Base-by-base conservation (phyloP, 92 coral and sea anemone species). In the Epizoanthus ramosus region DNA sequence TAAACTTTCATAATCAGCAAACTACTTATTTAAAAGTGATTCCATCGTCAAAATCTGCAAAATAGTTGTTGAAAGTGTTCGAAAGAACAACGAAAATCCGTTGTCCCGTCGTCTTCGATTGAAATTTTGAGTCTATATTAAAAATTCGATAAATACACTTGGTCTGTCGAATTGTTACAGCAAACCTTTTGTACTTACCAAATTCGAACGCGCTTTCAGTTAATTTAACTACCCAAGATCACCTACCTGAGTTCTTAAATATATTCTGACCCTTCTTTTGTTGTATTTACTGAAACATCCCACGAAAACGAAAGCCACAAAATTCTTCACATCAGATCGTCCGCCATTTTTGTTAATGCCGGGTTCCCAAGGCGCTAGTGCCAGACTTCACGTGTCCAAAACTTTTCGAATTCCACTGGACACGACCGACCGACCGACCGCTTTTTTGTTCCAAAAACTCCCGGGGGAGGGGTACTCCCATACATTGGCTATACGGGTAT, bases 341-440 rank as follows among this genome's bases (percentile, higher is more conserved):
- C 77, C 61, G 77, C 77, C 77, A 72, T 72, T 19, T 72, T 72
- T 72, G 60, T 47, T 72, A 70, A 50, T 64, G 69, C 69, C 69
- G 39, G 68, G 68, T 63, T 63, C 68, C 68, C 57, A 50, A 72
- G 77, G 76, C 13, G 77, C 77, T 72, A 72, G 77, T 72, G 14
- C 77, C 77, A 72, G 59, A 13, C 25, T 41, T 31, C 77, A 9
- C 43, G 5, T 3, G 43, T 37, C 67, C 28, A 61, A 60, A 21
- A 59, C 16, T 18, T 3, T 50, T 50, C 54, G 54, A 50, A 13
- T 50, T 50, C 54, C 6, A 37, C 43, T 37, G 43, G 43, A 37
- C 43, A 35, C 39, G 39, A 35, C 39, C n/a, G n/a, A n/a, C n/a
- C n/a, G n/a, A n/a, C n/a, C n/a, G n/a, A n/a, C n/a, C n/a, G n/a